Conservation (phyloP, 1,140 invertebrate genomes). For the Brachionus plicatilis region DNA sequence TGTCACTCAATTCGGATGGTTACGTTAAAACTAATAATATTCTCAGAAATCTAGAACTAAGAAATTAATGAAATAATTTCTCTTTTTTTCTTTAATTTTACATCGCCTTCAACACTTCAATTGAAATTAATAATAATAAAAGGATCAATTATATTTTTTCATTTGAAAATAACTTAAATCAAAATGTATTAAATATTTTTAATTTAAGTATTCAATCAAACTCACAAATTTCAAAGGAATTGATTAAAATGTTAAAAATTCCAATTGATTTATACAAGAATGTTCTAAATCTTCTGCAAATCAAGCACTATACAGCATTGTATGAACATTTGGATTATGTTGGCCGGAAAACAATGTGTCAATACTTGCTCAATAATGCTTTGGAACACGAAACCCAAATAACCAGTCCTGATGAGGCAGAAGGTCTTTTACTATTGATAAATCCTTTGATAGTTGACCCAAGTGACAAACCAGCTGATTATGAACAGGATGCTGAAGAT, state of each 20-base stretch:
- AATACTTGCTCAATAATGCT: constrained; percentile 79
- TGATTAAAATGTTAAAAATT: constrained; percentile 84
- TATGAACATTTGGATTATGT: constrained; percentile 82
- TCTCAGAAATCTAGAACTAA: no score
- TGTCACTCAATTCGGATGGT: no score
- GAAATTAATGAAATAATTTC: no score
- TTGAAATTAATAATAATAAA: no score
- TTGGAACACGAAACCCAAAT: constrained; percentile 81
- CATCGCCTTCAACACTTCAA: no score
- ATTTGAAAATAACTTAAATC: constrained; percentile 18
- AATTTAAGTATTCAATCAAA: constrained; percentile 60
- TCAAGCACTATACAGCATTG: constrained; percentile 76
- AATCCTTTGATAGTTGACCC: constrained; percentile 82
- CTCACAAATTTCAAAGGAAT: constrained; percentile 79
- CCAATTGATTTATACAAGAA: constrained; percentile 89
- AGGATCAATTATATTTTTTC: background rate
- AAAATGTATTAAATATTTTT: constrained; percentile 13
- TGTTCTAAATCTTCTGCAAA: constrained; percentile 58
- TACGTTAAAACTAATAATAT: no score
- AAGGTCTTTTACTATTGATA: constrained; percentile 58
- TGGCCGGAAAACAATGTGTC: constrained; percentile 76
- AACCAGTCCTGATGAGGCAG: constrained; percentile 73
- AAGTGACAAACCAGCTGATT: constrained; percentile 60
- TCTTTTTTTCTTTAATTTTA: no score
- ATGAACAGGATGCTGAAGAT: constrained; percentile 78